A percentile compares a stretch with the other conserved stretches of the same genome.
Conservation (phyloP, 2,888 invertebrate genomes). For the Proisotoma minuta region DNA sequence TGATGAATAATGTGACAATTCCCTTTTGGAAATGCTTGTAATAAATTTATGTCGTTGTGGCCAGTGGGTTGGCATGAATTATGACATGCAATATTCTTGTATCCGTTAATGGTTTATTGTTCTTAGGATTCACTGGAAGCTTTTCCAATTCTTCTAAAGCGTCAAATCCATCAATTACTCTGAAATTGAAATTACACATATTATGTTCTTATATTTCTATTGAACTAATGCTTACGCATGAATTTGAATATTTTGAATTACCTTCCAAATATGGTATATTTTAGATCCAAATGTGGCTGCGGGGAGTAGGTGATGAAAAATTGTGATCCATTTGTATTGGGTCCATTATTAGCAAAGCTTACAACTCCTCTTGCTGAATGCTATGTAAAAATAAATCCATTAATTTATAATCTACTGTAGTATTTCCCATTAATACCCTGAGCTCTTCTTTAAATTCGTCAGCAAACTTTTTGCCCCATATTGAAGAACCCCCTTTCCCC, state of each 20-base stretch:
- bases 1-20: neutral
- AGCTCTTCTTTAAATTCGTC: slow-evolving; percentile 94
- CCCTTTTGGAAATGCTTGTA: neutral
- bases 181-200: too few species aligned
- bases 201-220: too few species aligned
- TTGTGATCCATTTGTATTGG: slow-evolving; percentile 95
- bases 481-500: slow-evolving; percentile 94
- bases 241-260: slow-evolving; percentile 52
- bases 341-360: slow-evolving; percentile 98
- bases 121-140: slow-evolving; percentile 87
- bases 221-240: too few species aligned
- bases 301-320: slow-evolving; percentile 94
- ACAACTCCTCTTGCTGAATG: slow-evolving; percentile 66
- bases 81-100: slow-evolving; percentile 82
- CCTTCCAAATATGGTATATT: slow-evolving; percentile 96
- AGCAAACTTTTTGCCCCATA: slow-evolving; percentile 94
- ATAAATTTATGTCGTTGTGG: slow-evolving; percentile 52
- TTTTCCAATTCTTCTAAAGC: slow-evolving; percentile 93
- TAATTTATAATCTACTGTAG: neutral
- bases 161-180: slow-evolving; percentile 95
- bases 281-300: slow-evolving; percentile 91
- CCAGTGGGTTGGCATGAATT: slow-evolving; percentile 97
- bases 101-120: slow-evolving; percentile 79
- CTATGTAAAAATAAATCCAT: neutral
- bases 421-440: slow-evolving; percentile 64